These are phyloP conservation scores for Phoxinus phoxinus DNA, from an alignment of 2,113 vertebrate genomes.

Conservation along the genomic window DNA sequence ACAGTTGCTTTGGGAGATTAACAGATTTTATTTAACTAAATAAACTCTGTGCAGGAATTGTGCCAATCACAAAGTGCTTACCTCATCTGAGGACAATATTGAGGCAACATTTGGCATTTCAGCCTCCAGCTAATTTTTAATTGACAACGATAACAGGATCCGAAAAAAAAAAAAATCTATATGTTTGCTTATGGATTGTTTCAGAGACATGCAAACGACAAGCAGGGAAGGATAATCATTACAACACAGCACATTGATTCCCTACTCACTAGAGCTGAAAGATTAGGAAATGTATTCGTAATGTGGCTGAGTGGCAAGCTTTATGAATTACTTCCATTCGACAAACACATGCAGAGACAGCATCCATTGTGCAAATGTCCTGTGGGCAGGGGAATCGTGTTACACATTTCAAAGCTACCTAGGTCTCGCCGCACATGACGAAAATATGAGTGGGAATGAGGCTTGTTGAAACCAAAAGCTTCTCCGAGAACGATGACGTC, in stretches of 20 bases:
- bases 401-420: conserved; percentile 47
- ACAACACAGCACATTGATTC: conserved; percentile 33
- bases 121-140: not conserved
- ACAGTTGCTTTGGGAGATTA: conserved; percentile 20
- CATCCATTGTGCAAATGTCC: conserved; percentile 50
- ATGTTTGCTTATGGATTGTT: conserved; percentile 24
- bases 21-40: conserved; percentile 6
- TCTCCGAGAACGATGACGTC: conserved; percentile 41
- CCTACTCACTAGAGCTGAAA: not conserved
- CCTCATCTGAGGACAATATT: not conserved
- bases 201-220: not conserved
- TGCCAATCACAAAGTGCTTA: not conserved
- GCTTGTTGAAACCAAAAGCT: conserved; percentile 19
- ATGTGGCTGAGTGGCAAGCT: conserved; percentile 30
- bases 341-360: conserved; percentile 22
- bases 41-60: conserved; percentile 8
- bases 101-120: conserved; percentile 16
- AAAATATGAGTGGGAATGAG: not conserved
- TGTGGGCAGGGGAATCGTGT: conserved; percentile 48
- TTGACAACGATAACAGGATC: not conserved
- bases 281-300: conserved; percentile 37
- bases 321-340: conserved; percentile 30
- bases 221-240: conserved; percentile 29
- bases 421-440: not conserved
- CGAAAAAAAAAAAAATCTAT: not conserved